Base-by-base conservation (phyloP, 1,140 invertebrate species). In the Cydia strobilella region DNA sequence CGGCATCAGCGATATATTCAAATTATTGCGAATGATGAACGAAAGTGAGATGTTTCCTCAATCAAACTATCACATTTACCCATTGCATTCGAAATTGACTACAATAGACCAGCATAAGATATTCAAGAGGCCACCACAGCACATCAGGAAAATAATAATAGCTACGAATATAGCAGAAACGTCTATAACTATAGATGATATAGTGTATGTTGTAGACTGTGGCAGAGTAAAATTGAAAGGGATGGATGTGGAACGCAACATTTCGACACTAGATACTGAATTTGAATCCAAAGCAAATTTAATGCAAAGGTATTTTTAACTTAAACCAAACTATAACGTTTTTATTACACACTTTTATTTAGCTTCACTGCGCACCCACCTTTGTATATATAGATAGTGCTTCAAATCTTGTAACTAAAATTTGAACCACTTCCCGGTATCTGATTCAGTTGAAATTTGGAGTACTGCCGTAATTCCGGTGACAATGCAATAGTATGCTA, bases 141-240 rank as follows among this genome's bases (percentile, higher is more conserved):
- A 93, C 75, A 85, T 95, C 48, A 88, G 96, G 13, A 97, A 97
- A 93, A 97, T 97, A 62, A 95, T 97, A 25, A 92, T 97, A 74
- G 94, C 97, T 0, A 97, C 97, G 0, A 96, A 96, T 76, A 97
- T 98, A 79, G 97, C 97, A 5, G 97, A 97, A 92, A 97, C 97
- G 0, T 97, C 97, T 62, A 97, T 98, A 80, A 98, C 98, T 25
- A 97, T 98, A 79, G 97, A 98, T 90, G 98, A 98, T 90, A 95
- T 98, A 42, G 96, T 98, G 0, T 97, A 95, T 89, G 97, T 98
- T 0, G 94, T 98, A 63, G 96, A 98, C 87, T 95, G 95, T 87
- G 97, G 97, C 0, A 96, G 95, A 89, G 96, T 96, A 31, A 98
- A 98, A 91, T 93, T 97, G 69, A 95, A 92, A 39, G 96, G 96